Evolutionary conservation across 2,888 invertebrate genomes (phyloP).

Genomic region (Rutpela maculata): DNA sequence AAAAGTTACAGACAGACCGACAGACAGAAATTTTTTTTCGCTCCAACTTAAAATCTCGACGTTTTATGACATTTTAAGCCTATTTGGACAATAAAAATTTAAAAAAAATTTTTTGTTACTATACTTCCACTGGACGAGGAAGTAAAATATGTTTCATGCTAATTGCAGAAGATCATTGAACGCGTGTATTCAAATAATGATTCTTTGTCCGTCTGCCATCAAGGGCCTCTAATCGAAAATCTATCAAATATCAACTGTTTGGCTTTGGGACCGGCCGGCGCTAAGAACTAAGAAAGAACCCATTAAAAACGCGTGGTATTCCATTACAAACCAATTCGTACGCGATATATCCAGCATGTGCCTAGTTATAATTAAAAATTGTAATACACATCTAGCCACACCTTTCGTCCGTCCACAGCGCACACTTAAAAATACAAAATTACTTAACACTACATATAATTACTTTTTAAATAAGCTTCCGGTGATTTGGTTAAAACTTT

Average conservation of each 20-base stretch:
- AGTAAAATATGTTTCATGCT: too few relatives aligned
- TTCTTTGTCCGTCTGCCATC: too few relatives aligned
- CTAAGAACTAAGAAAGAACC: neutral
- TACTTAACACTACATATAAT: slow-evolving; percentile 60
- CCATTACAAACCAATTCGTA: neutral
- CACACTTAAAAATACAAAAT: slow-evolving; percentile 31
- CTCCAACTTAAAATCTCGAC: too few relatives aligned
- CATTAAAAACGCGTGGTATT: neutral
- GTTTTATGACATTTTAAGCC: too few relatives aligned
- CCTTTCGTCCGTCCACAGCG: slow-evolving; percentile 6
- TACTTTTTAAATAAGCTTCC: slow-evolving; percentile 66
- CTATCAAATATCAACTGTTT: neutral
- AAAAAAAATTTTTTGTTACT: too few relatives aligned
- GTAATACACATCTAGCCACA: slow-evolving; percentile 23
- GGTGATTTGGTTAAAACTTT: slow-evolving; percentile 62
- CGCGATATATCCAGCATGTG: slow-evolving; percentile 6
- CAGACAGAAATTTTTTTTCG: too few relatives aligned
- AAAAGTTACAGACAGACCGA: too few relatives aligned
- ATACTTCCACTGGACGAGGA: too few relatives aligned
- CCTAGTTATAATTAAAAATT: slow-evolving; percentile 25
- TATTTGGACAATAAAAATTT: too few relatives aligned
- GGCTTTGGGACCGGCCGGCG: neutral
- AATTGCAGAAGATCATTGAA: too few relatives aligned
- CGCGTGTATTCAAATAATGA: too few relatives aligned
- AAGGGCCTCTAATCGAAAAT: too few relatives aligned